These are phyloP conservation scores for Peromyscus attwateri DNA, from an alignment of 2,797 vertebrate genomes.

Conservation along the genomic window DNA sequence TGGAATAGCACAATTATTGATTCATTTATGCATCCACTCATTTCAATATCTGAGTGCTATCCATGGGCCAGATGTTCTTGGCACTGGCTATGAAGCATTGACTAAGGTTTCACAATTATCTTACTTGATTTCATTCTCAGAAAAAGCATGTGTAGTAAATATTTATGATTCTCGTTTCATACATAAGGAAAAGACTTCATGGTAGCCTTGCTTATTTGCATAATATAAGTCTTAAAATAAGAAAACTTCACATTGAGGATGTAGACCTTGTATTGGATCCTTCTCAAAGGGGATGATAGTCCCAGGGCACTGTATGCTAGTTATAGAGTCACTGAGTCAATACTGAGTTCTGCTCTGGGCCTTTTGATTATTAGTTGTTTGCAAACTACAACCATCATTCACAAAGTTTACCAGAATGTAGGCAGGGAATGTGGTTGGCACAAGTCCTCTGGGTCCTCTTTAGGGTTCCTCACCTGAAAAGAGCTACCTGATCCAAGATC, in stretches of 20 bases:
- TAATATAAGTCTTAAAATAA: not conserved
- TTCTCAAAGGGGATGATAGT: not conserved
- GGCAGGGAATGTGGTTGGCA: not conserved
- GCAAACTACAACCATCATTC: not conserved
- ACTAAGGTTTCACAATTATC: conserved; percentile 2
- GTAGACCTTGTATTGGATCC: not conserved
- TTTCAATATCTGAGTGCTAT: not conserved
- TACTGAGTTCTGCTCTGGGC: not conserved
- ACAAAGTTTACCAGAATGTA: not conserved
- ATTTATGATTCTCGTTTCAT: not conserved
- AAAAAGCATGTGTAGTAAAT: not conserved
- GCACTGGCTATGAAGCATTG: not conserved
- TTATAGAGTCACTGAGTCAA: not conserved
- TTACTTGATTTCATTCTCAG: conserved; percentile 17
- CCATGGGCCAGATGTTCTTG: not conserved
- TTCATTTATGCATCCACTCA: not conserved
- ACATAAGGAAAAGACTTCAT: not conserved
- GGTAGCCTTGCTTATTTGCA: conserved; percentile 2
- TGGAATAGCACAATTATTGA: not conserved
- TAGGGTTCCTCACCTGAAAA: not conserved
- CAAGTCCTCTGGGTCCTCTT: not conserved
- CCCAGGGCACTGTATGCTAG: not conserved
- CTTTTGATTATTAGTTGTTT: not conserved
- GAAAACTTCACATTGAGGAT: not conserved
- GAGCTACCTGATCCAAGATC: not conserved